Conservation (phyloP, 1,140 invertebrate genomes). For the Parapsyche elsis region DNA sequence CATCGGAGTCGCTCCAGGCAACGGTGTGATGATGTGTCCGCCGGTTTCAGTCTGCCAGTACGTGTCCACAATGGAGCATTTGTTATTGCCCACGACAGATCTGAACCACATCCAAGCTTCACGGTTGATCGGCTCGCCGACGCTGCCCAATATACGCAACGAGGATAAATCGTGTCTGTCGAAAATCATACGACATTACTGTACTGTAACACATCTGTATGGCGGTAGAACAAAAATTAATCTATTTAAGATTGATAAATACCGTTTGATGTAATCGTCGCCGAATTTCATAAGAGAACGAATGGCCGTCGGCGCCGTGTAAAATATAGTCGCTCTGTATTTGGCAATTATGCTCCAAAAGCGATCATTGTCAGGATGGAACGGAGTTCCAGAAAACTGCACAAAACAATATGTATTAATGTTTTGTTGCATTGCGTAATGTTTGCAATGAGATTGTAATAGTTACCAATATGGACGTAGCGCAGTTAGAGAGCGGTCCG, state of each 20-base stretch:
- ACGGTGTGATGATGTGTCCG: constrained; percentile 91
- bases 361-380: constrained; percentile 87
- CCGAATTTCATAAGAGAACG: constrained; percentile 95
- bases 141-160: constrained; percentile 89
- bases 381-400: constrained; percentile 97
- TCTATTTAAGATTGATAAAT: background rate
- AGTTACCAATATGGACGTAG: constrained; percentile 87
- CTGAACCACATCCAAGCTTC: constrained; percentile 99
- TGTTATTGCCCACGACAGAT: constrained; percentile 82
- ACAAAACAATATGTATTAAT: constrained; percentile 57
- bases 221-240: too few species aligned
- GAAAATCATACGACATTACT: constrained; percentile 38
- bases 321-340: constrained; percentile 96
- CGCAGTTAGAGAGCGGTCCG: constrained; percentile 92
- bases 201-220: background rate
- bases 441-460: constrained; percentile 33
- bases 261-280: constrained; percentile 78
- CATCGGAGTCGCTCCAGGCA: constrained; percentile 94
- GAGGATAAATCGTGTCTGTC: constrained; percentile 72
- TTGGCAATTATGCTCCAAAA: constrained; percentile 95
- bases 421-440: background rate
- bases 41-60: constrained; percentile 99
- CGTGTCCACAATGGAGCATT: constrained; percentile 94
- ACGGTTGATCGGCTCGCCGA: constrained; percentile 97
- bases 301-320: constrained; percentile 98